Conservation (phyloP, 2,113 vertebrate species). For the Australoheros scitulus region DNA sequence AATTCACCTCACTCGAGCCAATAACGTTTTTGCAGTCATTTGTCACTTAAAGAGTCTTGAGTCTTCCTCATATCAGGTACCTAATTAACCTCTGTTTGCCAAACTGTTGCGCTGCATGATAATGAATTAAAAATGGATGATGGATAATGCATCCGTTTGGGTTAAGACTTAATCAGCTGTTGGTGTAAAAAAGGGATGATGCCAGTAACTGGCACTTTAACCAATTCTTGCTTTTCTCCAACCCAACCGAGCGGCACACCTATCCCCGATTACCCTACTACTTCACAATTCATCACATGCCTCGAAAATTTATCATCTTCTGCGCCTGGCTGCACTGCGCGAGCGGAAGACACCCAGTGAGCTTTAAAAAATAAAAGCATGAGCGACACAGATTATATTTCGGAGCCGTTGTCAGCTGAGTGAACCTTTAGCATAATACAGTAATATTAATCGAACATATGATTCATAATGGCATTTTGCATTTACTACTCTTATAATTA, state of each 20-base stretch:
- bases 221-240: neutral
- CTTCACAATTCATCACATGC: constrained; percentile 29
- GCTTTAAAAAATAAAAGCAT: constrained; percentile 44
- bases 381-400: neutral
- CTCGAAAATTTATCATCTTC: constrained; percentile 23
- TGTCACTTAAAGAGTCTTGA: neutral
- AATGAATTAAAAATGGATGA: constrained; percentile 39
- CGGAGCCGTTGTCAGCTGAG: neutral
- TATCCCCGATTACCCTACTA: constrained; percentile 1
- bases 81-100: neutral
- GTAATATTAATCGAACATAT: neutral
- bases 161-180: neutral
- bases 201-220: neutral
- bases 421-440: neutral
- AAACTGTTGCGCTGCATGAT: neutral
- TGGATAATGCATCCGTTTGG: neutral
- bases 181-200: neutral
- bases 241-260: neutral
- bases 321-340: constrained; percentile 46
- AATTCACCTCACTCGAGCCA: neutral
- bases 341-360: neutral
- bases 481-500: neutral
- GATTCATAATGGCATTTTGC: neutral
- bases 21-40: neutral
- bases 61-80: neutral